Conservation (phyloP, 2,113 vertebrate species). For the Arenaria interpres region DNA sequence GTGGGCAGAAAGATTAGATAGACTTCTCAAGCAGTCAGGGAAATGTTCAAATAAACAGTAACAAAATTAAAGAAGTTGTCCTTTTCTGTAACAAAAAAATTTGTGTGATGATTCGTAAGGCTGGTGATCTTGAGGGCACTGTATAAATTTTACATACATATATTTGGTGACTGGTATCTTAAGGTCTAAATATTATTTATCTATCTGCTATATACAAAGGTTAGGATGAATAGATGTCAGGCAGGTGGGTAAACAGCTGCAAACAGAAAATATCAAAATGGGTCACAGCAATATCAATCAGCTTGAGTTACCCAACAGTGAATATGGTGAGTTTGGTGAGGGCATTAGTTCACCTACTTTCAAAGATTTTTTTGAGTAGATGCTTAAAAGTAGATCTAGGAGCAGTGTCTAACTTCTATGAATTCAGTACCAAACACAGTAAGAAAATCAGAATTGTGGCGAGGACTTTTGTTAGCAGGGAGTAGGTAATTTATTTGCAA, state of each 20-base stretch:
- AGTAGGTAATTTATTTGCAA: background rate
- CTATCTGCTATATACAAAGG: background rate
- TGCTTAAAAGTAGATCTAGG: background rate
- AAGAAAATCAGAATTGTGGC: background rate
- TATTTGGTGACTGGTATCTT: background rate
- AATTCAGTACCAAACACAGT: background rate
- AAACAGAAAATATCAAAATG: background rate
- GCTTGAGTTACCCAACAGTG: rapidly evolving
- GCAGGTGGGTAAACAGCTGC: background rate
- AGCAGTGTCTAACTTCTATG: background rate
- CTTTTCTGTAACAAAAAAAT: background rate
- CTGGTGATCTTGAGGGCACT: background rate
- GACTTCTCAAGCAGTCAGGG: background rate
- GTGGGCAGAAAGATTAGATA: background rate
- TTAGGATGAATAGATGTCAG: background rate
- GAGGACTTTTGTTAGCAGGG: background rate
- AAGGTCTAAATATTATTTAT: background rate
- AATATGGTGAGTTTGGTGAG: background rate
- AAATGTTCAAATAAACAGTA: background rate
- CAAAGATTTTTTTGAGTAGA: background rate
- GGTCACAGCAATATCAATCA: background rate
- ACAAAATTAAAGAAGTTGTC: background rate
- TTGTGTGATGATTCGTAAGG: background rate
- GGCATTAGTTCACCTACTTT: background rate
- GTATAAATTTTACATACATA: background rate